These are phyloP conservation scores for Bos indicus DNA, from an alignment of 2,113 vertebrate species.

Conservation along the genomic window DNA sequence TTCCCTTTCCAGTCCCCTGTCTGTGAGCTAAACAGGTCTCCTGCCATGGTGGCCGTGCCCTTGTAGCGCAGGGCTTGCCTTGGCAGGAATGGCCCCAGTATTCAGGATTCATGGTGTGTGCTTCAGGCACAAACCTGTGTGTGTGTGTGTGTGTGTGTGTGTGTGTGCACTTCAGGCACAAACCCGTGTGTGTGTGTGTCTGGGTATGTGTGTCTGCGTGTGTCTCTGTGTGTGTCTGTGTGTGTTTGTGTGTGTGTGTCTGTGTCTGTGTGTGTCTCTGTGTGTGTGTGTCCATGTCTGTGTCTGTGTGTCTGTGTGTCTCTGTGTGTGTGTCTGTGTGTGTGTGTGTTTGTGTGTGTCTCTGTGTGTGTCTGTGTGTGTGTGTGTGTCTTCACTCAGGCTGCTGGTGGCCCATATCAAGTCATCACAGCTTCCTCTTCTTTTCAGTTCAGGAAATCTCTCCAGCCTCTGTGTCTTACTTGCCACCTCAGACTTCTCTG, in stretches of 20 bases:
- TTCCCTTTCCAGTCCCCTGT: background rate
- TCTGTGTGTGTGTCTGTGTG: fast-evolving
- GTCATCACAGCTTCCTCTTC: background rate
- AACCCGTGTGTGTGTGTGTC: too few relatives aligned
- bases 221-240: too few relatives aligned
- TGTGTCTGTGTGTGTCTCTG: fast-evolving
- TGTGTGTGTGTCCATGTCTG: too few relatives aligned
- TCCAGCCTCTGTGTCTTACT: background rate
- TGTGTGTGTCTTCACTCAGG: background rate
- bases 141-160: too few relatives aligned
- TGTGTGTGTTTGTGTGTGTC: too few relatives aligned
- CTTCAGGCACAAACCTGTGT: background rate
- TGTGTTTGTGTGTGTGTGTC: too few relatives aligned
- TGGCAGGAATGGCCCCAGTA: background rate
- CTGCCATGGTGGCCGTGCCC: fast-evolving
- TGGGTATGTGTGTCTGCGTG: fast-evolving
- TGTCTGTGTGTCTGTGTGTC: fast-evolving
- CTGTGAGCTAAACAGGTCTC: background rate
- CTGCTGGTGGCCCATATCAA: background rate
- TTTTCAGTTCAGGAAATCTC: background rate
- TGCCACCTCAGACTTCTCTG: background rate
- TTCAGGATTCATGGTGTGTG: background rate
- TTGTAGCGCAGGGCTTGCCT: background rate
- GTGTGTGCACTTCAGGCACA: too few relatives aligned
- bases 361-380: fast-evolving